Evolutionary conservation across 2,888 invertebrate species (phyloP).

Genomic region (Cremastinae sp.): DNA sequence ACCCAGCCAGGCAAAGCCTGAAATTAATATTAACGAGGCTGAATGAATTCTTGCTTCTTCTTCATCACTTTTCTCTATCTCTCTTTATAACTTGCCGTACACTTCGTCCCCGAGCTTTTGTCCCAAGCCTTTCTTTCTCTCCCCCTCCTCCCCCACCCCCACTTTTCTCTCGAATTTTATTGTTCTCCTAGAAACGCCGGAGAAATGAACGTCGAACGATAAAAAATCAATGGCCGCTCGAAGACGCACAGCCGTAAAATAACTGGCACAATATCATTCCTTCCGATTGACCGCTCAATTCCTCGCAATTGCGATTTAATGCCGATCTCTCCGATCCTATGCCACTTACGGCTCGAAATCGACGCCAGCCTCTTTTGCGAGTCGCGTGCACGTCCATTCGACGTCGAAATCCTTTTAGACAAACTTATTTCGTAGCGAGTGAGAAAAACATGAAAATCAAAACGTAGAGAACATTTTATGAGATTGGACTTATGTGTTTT

Average conservation of each 20-base stretch:
- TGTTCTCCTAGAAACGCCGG: background rate
- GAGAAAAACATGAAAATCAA: no score
- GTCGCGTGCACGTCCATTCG: no score
- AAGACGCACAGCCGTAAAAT: conserved; percentile 17
- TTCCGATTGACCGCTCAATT: conserved; percentile 37
- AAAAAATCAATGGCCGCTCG: background rate
- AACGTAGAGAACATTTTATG: no score
- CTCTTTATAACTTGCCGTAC: conserved; percentile 26
- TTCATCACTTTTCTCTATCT: conserved; percentile 18
- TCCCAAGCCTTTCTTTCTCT: background rate
- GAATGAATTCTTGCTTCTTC: conserved; percentile 60
- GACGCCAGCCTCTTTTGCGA: no score
- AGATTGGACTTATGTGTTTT: no score
- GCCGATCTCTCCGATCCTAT: background rate
- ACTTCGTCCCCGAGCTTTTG: background rate
- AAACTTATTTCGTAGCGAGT: no score
- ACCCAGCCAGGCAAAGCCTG: conserved; percentile 60
- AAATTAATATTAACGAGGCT: conserved; percentile 66
- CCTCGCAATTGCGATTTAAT: conserved; percentile 43
- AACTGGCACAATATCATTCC: conserved; percentile 50
- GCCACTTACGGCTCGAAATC: background rate
- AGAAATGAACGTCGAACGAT: background rate
- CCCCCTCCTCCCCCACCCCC: background rate
- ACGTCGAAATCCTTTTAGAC: no score
- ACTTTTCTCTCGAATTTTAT: conserved; percentile 1